phyloP scores from a whole-genome alignment of 2,888 invertebrate species.

The Caprella mutica region DNA sequence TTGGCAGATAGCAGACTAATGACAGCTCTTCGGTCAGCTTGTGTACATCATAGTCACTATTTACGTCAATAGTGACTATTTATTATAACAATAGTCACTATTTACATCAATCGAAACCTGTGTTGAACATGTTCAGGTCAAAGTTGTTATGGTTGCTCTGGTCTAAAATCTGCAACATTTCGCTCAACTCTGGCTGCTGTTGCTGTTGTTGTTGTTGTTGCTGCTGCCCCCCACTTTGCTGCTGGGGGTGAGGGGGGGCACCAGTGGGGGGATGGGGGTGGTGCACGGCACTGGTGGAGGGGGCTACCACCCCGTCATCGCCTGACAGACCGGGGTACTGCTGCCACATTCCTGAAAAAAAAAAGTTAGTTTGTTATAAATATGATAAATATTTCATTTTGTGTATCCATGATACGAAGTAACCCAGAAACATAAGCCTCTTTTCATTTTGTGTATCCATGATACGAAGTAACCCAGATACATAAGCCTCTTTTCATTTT shows the following conservation, averaged over 20 bases:
- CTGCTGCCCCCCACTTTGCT: neutral
- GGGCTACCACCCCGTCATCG: slow-evolving; percentile 39
- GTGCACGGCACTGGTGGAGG: slow-evolving; percentile 36
- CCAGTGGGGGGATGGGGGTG: slow-evolving; percentile 28
- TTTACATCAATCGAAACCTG: too few species aligned
- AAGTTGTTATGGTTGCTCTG: slow-evolving; percentile 66
- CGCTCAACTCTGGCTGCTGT: slow-evolving; percentile 64
- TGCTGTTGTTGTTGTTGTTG: slow-evolving; percentile 38
- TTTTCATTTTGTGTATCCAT: too few species aligned
- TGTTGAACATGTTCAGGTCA: slow-evolving; percentile 82
- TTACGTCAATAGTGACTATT: too few species aligned
- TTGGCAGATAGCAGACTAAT: too few species aligned
- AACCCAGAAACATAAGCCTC: too few species aligned
- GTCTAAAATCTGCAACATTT: slow-evolving; percentile 84
- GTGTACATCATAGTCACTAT: too few species aligned
- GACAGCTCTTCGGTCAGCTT: too few species aligned
- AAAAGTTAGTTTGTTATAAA: slow-evolving; percentile 19
- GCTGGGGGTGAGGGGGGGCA: slow-evolving; percentile 13
- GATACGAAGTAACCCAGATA: too few species aligned
- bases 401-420: too few species aligned
- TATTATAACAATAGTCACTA: too few species aligned
- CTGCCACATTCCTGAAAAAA: slow-evolving; percentile 60
- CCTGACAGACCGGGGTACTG: slow-evolving; percentile 43
- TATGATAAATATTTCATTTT: neutral
- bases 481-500: too few species aligned